Base-by-base conservation (phyloP, 2,797 vertebrate species). In the Gymnodraco acuticeps region DNA sequence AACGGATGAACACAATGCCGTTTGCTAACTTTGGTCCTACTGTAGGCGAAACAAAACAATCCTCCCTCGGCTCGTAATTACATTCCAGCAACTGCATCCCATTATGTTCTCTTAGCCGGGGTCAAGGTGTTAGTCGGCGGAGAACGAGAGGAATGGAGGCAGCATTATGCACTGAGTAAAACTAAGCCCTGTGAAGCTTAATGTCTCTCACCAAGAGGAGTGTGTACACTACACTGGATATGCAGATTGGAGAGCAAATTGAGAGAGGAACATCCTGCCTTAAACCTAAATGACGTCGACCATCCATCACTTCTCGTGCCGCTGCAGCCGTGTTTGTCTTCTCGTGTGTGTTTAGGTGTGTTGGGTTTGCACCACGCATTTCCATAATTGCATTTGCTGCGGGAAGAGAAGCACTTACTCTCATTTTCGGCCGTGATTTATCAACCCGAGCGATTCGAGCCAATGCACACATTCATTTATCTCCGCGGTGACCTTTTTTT, bases 331-430 rank as follows among this genome's bases (percentile, higher is more conserved):
- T 69, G 89, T 90, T 89, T 92, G 86, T 88, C 86, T 89, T 84
- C 81, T 87, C 80, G 78, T 75, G 68, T 75, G 68, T 81, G 88
- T 89, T 91, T 87, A 89, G 89, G 87, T 84, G 82, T 87, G 89
- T 85, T 85, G 77, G 27, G 53, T 87, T 85, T 64, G 81, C 79
- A 15, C 86, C n/a, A 60, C 62, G 66, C 90, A 90, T 93, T 90
- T 93, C 90, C 90, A 89, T 95, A 93, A 93, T 93, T 93, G 90
- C 92, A 91, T 94, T 93, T 91, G 90, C 90, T 62, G 87, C 17
- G 54, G 79, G 85, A 70, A 85, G 82, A 88, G 82, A 80, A 78
- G 88, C 88, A 92, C 91, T 94, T 89, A 91, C 83, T 92, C 91
- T 92, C 83, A 87, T 90, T 93, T 89, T 85, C 71, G 45, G 80